Base-by-base conservation (phyloP, 2,888 invertebrate species). In the Orchesellides sinensis region DNA sequence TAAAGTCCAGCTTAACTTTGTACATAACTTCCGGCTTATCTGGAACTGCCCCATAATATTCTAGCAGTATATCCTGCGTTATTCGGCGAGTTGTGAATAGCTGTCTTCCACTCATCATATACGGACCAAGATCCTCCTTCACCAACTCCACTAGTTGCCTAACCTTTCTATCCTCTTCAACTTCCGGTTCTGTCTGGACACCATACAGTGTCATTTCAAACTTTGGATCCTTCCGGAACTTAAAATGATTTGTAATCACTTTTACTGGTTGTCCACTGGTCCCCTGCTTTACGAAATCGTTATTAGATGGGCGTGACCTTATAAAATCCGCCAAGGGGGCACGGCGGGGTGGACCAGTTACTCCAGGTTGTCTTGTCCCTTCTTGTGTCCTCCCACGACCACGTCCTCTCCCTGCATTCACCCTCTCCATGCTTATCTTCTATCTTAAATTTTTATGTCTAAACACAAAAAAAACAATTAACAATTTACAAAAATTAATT, bases 231-330 rank as follows among this genome's bases (percentile, higher is more conserved):
- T 27, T 56, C 25, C 19, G 25, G 12, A 84, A 35, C 10, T 10
- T 0, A 21, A 75, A 84, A 23, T 84, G 83, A 21, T 83, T 83
- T 1, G 83, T 21, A 0, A 70, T 19, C 1, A 79, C 14, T n/a
- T 27, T 3, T 2, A 19, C 4, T 12, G 6, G 8, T 17, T 5
- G 0, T 4, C 70, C 56, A 23, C 32, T 8, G n/a, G 4, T 17
- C 0, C 75, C 84, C 10, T n/a, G 17, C 25, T 82, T 81, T 4
- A 17, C 10, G 8, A 80, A 80, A n/a, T 17, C 35, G 8, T 29
- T 8, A 1, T 1, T 32, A 0, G 17, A 4, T 0, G 75, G 78
- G 0, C 78, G 19, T 0, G 68, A 66, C n/a, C 23, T 0, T 0
- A 82, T 6, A 23, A 59, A 73, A 21, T 69, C 75, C 19, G 49